Evolutionary conservation across 2,797 vertebrate genomes (phyloP), one percentile per base, ranked within the genome.

Genomic region (Anguilla obscura): DNA sequence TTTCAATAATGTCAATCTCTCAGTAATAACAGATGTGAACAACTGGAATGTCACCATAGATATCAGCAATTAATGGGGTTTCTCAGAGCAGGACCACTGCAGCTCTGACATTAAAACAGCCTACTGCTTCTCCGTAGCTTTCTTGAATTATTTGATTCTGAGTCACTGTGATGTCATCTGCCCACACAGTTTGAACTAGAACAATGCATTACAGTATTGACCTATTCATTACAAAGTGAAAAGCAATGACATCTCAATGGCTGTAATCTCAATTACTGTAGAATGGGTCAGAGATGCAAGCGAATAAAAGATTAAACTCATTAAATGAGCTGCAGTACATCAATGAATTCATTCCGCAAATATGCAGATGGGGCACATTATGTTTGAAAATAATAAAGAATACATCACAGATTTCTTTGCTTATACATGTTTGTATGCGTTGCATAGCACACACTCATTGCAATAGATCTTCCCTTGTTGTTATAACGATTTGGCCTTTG

Each of bases 31-130:
- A 52, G 30, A 84, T 52, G 24, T 14, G 40, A 84, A 84, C 45
- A 27, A 40, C 80, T 50, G 27, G 16, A 85, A 85, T 56, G 54
- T 33, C 30, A 27, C 52, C n/a, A 85, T 85, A 85, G 84, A 85
- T 30, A 27, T 14, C 30, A 60, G 3, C 10, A 7, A 1, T 33
- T 85, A 27, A 6, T 16, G 30, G 30, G 14, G 52, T 58, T 85
- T 54, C 27, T 27, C 8, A 54, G 52, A 56, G 48, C 27, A 85
- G 33, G 33, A 6, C 27, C 14, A 40, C 36, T 76, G 3, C 12
- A 0, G 10, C 33, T 76, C 33, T 76, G 14, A 76, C 36, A 76
- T 40, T 16, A n/a, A 40, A 36, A 40, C 36, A 21, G 74, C 33
- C 33, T 14, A 12, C 33, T 76, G 74, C 74, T 40, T 76, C 16